Evolutionary conservation across 2,113 vertebrate species (phyloP).

Genomic region (Isurus oxyrinchus): DNA sequence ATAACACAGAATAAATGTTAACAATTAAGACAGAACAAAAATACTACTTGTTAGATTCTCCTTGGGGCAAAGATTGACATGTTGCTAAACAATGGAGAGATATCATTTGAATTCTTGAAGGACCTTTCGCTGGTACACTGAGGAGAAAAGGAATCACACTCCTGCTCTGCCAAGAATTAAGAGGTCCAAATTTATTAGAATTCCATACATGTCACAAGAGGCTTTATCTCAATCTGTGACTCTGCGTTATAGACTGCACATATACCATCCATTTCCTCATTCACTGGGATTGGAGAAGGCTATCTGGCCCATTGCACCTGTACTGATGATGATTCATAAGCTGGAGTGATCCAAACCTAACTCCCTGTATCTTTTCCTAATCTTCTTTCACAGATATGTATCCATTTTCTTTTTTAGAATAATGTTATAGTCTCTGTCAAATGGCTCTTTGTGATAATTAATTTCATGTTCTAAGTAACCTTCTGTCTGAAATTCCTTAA

Average conservation of each 20-base stretch:
- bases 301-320: background rate
- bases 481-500: background rate
- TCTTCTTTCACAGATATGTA: background rate
- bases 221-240: background rate
- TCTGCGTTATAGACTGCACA: background rate
- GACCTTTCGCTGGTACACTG: background rate
- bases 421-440: background rate
- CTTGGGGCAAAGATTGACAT: background rate
- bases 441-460: background rate
- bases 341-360: background rate
- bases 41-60: background rate
- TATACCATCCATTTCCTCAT: background rate
- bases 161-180: background rate
- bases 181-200: background rate
- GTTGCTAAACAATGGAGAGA: background rate
- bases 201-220: background rate
- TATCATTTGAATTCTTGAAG: background rate
- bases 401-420: background rate
- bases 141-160: background rate
- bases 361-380: constrained; percentile 1
- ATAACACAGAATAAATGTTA: background rate
- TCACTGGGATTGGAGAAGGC: background rate
- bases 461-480: background rate
- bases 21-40: background rate
- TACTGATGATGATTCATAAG: background rate